Percentiles rank a stretch among this genome's conserved stretches.
Evolutionary conservation across 1,140 invertebrate genomes (phyloP).

Genomic region (Mya arenaria): DNA sequence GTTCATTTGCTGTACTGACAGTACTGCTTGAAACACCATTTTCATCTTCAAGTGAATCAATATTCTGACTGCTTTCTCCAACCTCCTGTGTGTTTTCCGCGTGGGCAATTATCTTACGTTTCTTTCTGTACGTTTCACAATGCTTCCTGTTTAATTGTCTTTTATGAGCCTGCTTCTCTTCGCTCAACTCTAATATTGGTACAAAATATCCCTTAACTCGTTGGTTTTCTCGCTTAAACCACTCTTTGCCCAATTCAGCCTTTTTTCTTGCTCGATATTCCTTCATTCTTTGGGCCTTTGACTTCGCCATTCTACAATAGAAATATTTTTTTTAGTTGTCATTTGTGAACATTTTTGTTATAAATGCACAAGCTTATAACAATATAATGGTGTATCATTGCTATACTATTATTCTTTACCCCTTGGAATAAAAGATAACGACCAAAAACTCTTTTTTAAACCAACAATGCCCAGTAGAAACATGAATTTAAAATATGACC

Average conservation of each 20-base stretch:
- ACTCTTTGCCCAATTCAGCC: slow-evolving; percentile 24
- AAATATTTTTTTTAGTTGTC: too few species aligned
- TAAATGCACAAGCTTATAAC: too few species aligned
- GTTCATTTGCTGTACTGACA: neutral
- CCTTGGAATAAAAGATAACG: too few species aligned
- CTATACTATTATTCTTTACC: too few species aligned
- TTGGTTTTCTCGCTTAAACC: neutral
- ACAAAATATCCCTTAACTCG: slow-evolving; percentile 14
- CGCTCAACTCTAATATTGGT: neutral
- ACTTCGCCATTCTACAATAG: slow-evolving; percentile 19
- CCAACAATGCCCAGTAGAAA: too few species aligned
- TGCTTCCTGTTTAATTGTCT: neutral
- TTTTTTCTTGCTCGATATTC: slow-evolving; percentile 26
- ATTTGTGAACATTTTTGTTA: too few species aligned
- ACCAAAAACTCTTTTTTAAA: too few species aligned
- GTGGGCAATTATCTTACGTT: neutral
- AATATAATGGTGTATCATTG: too few species aligned
- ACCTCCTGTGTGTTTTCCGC: neutral
- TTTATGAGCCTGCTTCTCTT: slow-evolving; percentile 2
- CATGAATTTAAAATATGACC: too few species aligned
- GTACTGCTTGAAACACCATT: neutral
- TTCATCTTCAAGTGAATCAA: neutral
- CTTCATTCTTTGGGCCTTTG: slow-evolving; percentile 16
- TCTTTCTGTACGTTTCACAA: slow-evolving; percentile 16
- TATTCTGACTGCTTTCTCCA: neutral